Evolutionary conservation across 2,113 vertebrate genomes (phyloP).

Genomic region (Machaerirhynchus nigripectus): DNA sequence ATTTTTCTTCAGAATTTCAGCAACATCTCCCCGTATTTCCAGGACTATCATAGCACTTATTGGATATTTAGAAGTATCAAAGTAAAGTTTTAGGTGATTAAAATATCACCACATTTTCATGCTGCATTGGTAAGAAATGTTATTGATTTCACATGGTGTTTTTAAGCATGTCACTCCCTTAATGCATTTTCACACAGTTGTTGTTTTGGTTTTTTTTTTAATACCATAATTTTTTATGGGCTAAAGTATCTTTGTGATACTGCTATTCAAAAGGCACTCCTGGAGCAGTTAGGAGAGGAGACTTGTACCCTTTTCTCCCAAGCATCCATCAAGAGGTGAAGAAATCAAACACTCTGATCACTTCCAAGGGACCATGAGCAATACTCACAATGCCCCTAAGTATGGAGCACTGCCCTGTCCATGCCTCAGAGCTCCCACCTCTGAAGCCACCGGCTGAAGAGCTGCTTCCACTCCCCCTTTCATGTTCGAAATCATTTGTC

Average conservation of each 20-base stretch:
- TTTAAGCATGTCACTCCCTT: not conserved
- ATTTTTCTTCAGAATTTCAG: not conserved
- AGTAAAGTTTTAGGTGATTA: not conserved
- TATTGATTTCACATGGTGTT: not conserved
- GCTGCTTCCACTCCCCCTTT: not conserved
- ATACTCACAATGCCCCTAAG: not conserved
- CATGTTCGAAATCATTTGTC: not conserved
- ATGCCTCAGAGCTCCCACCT: not conserved
- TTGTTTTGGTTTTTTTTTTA: not conserved
- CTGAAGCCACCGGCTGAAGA: not conserved
- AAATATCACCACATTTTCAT: not conserved
- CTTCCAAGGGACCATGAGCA: not conserved
- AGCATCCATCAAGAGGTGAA: not conserved
- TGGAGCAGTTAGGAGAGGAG: not conserved
- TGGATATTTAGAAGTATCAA: not conserved
- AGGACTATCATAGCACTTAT: not conserved
- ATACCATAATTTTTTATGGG: not conserved
- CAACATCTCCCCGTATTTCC: not conserved
- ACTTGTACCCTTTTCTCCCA: not conserved
- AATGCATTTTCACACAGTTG: not conserved
- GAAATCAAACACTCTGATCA: not conserved
- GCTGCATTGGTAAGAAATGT: not conserved
- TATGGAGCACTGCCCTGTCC: not conserved
- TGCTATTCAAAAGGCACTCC: not conserved
- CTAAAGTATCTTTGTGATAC: not conserved